Evolutionary conservation across 2,888 invertebrate genomes (phyloP), one percentile per base, ranked within the genome.

Genomic region (Orgyia antiqua): DNA sequence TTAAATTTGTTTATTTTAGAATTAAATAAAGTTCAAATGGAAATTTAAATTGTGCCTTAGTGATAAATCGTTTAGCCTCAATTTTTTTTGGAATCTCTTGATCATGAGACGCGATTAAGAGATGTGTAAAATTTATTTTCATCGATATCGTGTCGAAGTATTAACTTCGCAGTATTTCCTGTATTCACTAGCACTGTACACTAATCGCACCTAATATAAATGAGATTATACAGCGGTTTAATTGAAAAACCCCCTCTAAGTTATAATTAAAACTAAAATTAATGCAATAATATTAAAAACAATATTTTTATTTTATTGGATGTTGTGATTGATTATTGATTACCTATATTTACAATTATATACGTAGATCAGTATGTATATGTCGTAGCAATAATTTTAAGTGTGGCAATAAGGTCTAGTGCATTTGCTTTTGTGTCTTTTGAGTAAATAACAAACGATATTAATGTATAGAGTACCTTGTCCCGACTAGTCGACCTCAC

Each of bases 11-110:
- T 80, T 80, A 65, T 73, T 69, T 80, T 70, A 76, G 71, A 67
- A 44, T 71, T 66, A 68, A 74, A 77, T 73, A 74, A 79, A 83
- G 80, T 84, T 82, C 83, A 84, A 84, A 82, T 60, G 64, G 64
- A 82, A 76, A 77, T 70, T 76, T 73, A 78, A 80, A 84, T 83
- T 82, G 84, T 86, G 84, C 84, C 84, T 86, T 86, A 84, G 83
- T 75, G 78, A 69, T 59, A 64, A 68, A 70, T 68, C 54, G 67
- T 65, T 72, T 70, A 71, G 66, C 69, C 60, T 63, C 64, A 68
- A 70, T 76, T 77, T 70, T 51, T 54, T 72, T 72, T 68, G 68
- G 65, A 63, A 61, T 60, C 61, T 61, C 62, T 58, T 45, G 47
- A 44, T 45, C 53, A 45, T 45, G 42, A 53, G 34, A 51, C 52